Evolutionary conservation across 2,888 invertebrate genomes (phyloP).

Genomic region (Antheraea assamensis): DNA sequence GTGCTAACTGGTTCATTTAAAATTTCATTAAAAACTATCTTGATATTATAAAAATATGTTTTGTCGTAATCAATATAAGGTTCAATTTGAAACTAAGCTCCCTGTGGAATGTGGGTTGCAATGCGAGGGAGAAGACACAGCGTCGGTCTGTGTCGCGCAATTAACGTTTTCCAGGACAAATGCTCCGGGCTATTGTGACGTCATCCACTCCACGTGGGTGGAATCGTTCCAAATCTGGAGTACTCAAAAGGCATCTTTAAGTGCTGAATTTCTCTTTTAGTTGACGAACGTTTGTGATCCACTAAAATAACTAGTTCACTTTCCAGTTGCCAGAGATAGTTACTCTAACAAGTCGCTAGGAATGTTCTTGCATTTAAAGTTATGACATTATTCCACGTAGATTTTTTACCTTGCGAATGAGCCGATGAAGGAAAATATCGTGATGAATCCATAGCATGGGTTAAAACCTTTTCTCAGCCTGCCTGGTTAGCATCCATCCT

Average conservation of each 20-base stretch:
- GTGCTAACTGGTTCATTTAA: constrained; percentile 8
- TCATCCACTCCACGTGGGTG: constrained; percentile 55
- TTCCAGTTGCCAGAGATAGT: not conserved
- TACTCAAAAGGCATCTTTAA: constrained; percentile 61
- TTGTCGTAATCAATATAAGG: not conserved
- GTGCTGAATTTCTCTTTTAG: constrained; percentile 45
- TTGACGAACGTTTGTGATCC: constrained; percentile 29
- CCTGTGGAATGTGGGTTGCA: constrained; percentile 20
- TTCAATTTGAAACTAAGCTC: constrained; percentile 13
- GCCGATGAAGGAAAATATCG: no score
- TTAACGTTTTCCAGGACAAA: constrained; percentile 73
- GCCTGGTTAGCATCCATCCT: no score
- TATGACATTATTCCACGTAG: not conserved
- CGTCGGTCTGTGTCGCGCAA: constrained; percentile 63
- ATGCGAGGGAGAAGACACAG: constrained; percentile 43
- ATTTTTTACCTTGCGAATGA: no score
- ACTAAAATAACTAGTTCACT: not conserved
- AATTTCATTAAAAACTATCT: constrained; percentile 11
- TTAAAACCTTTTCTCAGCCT: no score
- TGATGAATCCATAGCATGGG: no score
- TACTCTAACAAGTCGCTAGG: not conserved
- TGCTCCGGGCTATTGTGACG: constrained; percentile 65
- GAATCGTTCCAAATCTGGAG: constrained; percentile 53
- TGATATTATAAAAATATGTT: not conserved
- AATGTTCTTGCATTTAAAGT: not conserved